Conservation (phyloP, 2,113 vertebrate species). For the Panthera uncia region DNA sequence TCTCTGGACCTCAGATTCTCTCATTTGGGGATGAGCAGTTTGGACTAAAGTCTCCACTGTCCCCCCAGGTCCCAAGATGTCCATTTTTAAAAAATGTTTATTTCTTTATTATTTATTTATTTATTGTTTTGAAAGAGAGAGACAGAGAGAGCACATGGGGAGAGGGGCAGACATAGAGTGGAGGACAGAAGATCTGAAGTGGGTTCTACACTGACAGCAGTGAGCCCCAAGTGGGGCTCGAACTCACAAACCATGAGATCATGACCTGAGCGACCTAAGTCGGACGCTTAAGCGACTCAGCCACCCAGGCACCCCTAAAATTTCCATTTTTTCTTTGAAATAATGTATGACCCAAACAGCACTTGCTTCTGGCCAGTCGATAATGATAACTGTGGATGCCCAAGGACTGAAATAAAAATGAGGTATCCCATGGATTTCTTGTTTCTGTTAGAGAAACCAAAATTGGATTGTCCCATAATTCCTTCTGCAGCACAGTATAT, state of each 20-base stretch:
- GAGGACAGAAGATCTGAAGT: too few relatives aligned
- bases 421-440: rapidly evolving
- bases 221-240: too few relatives aligned
- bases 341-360: rapidly evolving
- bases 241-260: too few relatives aligned
- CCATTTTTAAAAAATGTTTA: too few relatives aligned
- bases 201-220: too few relatives aligned
- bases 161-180: too few relatives aligned
- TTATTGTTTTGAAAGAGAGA: too few relatives aligned
- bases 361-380: not conserved
- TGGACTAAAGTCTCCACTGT: not conserved
- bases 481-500: rapidly evolving
- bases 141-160: too few relatives aligned
- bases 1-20: not conserved
- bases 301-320: not conserved
- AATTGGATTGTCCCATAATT: not conserved
- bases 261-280: too few relatives aligned
- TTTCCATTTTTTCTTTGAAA: not conserved
- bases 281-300: too few relatives aligned
- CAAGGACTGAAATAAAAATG: not conserved
- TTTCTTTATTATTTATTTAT: too few relatives aligned
- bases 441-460: not conserved
- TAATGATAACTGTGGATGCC: rapidly evolving
- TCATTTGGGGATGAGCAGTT: not conserved
- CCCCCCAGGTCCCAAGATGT: not conserved